Conservation (phyloP, 2,888 invertebrate genomes). For the Macropis europaea region DNA sequence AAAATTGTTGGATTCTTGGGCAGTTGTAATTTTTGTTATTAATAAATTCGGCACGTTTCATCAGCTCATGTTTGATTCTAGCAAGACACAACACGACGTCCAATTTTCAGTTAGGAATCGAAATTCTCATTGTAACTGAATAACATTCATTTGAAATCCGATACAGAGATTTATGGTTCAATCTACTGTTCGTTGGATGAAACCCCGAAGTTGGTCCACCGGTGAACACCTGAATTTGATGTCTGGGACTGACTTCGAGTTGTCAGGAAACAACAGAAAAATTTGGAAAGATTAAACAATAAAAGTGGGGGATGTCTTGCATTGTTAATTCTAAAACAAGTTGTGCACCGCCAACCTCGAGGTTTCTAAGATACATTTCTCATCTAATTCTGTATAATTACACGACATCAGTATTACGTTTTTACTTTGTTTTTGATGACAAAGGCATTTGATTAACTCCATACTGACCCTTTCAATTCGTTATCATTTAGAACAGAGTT, state of each 20-base stretch:
- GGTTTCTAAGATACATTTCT: background rate
- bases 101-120: slow-evolving; percentile 29
- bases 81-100: slow-evolving; percentile 13
- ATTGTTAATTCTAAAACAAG: slow-evolving; percentile 7
- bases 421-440: background rate
- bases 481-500: too few relatives aligned
- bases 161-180: slow-evolving; percentile 5
- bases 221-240: background rate
- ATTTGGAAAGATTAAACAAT: background rate
- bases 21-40: slow-evolving; percentile 23
- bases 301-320: background rate
- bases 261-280: background rate
- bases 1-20: background rate
- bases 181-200: background rate
- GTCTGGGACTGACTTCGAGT: background rate
- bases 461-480: slow-evolving; percentile 18
- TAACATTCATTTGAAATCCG: slow-evolving; percentile 32
- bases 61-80: slow-evolving; percentile 25
- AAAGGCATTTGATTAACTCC: background rate
- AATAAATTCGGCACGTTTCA: background rate
- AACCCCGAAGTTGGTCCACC: slow-evolving; percentile 9
- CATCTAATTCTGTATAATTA: background rate
- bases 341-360: background rate
- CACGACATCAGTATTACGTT: background rate
- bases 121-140: slow-evolving; percentile 36